Percentiles rank a stretch among this genome's conserved stretches.
Evolutionary conservation across 2,797 vertebrate genomes (phyloP).

Genomic region (Muraenolepis orangiensis): DNA sequence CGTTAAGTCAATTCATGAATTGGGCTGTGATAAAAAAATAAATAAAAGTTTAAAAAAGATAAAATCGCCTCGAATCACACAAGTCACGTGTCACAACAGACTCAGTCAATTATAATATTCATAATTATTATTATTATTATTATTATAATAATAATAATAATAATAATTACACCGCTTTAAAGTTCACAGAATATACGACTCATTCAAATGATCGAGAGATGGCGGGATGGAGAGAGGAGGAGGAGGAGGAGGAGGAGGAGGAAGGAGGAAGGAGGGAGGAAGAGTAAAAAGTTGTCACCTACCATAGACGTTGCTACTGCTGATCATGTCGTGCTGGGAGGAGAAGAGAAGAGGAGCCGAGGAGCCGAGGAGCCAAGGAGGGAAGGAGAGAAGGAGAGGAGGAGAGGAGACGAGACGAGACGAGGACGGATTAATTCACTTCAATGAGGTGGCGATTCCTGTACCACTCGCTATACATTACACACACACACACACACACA

Average conservation of each 20-base stretch:
- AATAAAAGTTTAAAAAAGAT: no score
- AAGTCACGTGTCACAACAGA: no score
- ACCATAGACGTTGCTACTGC: conserved; percentile 99
- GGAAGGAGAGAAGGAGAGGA: conserved; percentile 71
- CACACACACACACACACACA: conserved; percentile 66
- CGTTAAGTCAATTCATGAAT: no score
- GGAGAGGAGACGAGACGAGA: conserved; percentile 78
- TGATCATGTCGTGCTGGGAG: conserved; percentile 94
- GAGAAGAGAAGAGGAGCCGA: conserved; percentile 62
- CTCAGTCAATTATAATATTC: no score
- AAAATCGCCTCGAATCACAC: no score
- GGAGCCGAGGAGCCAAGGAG: conserved; percentile 77
- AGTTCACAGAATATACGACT: neutral
- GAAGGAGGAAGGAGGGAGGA: conserved; percentile 56
- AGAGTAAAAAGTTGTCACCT: conserved; percentile 62
- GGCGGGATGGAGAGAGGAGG: no score
- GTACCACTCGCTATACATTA: conserved; percentile 84
- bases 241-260: conserved; percentile 60
- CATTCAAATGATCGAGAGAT: neutral
- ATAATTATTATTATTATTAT: no score
- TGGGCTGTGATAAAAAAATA: no score
- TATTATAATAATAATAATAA: no score
- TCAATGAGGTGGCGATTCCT: conserved; percentile 77
- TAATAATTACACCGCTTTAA: no score
- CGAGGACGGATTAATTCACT: conserved; percentile 75